phyloP scores from a whole-genome alignment of 2,888 invertebrate genomes.

The Drosophila quasianomalipes region DNA sequence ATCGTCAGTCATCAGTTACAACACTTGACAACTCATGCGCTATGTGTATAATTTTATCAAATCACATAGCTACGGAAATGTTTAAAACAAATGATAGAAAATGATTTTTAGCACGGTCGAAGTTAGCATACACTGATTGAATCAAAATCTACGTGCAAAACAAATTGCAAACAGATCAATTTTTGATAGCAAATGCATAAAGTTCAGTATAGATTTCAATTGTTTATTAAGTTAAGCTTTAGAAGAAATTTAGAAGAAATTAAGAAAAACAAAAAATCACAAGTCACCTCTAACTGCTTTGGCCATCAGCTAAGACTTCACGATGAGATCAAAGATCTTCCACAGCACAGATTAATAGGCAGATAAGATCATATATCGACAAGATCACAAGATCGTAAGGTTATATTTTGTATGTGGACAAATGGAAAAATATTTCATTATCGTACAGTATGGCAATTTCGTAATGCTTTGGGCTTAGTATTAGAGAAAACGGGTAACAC shows the following conservation, averaged over 20 bases:
- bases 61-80: slow-evolving; percentile 31
- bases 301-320: neutral
- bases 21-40: slow-evolving; percentile 45
- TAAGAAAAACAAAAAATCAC: neutral
- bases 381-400: neutral
- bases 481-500: slow-evolving; percentile 39
- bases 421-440: neutral
- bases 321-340: neutral
- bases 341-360: neutral
- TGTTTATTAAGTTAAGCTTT: neutral
- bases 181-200: neutral
- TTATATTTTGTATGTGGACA: neutral
- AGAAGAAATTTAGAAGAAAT: neutral
- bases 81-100: slow-evolving; percentile 8
- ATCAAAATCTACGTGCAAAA: neutral
- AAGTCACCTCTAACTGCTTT: neutral
- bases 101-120: neutral
- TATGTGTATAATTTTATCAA: slow-evolving; percentile 51
- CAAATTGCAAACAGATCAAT: neutral
- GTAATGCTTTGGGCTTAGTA: slow-evolving; percentile 4
- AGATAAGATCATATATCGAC: neutral
- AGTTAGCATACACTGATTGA: slow-evolving; percentile 10
- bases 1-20: slow-evolving; percentile 39
- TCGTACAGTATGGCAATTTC: neutral
- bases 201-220: neutral